phyloP scores from a whole-genome alignment of 2,888 invertebrate species.

The Epirrhoe alternata region DNA sequence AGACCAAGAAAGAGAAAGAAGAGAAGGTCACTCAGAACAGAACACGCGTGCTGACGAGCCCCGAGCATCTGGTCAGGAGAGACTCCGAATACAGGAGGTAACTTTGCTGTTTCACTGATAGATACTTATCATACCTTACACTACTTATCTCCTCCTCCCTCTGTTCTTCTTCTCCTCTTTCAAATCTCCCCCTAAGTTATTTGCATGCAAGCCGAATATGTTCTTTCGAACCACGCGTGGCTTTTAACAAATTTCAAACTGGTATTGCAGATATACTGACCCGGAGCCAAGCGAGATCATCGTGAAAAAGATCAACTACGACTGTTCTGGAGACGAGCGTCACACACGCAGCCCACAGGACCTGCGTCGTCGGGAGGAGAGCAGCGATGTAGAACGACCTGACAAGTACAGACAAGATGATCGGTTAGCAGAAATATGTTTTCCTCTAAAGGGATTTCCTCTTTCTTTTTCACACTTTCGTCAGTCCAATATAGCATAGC shows the following conservation, averaged over 20 bases:
- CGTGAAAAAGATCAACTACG: slow-evolving; percentile 67
- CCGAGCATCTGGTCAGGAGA: slow-evolving; percentile 80
- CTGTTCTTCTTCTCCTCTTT: too few relatives aligned
- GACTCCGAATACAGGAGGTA: slow-evolving; percentile 79
- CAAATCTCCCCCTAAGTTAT: too few relatives aligned
- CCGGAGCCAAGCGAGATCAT: slow-evolving; percentile 78
- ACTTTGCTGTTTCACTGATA: not conserved
- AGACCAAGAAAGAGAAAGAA: slow-evolving; percentile 88
- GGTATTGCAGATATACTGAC: slow-evolving; percentile 68
- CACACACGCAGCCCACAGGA: slow-evolving; percentile 59
- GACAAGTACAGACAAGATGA: slow-evolving; percentile 65
- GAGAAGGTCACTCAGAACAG: slow-evolving; percentile 78
- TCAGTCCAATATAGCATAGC: too few relatives aligned
- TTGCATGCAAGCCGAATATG: too few relatives aligned
- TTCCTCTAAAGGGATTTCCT: too few relatives aligned
- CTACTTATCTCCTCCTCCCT: too few relatives aligned
- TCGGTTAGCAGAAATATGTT: too few relatives aligned
- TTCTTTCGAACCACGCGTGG: too few relatives aligned
- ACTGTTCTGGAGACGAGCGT: slow-evolving; percentile 63
- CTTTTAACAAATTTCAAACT: not conserved
- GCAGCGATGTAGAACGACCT: slow-evolving; percentile 54
- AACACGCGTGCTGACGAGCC: slow-evolving; percentile 84
- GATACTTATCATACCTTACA: not conserved
- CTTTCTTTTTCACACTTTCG: too few relatives aligned
- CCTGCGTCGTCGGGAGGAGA: slow-evolving; percentile 52